Evolutionary conservation across 2,113 vertebrate species (phyloP).

Genomic region (Odontesthes bonariensis): DNA sequence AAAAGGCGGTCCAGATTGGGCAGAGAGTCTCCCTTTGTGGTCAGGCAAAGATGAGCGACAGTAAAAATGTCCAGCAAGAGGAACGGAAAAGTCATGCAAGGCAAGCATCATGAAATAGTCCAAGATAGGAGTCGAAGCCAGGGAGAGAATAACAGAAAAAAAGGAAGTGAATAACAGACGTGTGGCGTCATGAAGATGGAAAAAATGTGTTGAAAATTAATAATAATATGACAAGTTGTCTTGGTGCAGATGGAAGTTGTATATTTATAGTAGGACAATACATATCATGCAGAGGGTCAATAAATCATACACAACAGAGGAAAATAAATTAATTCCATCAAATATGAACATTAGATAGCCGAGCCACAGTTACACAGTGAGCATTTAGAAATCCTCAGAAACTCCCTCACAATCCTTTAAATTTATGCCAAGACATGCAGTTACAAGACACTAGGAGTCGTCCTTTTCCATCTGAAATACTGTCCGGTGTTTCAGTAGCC

Average conservation of each 20-base stretch:
- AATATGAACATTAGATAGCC: background rate
- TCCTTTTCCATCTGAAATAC: constrained; percentile 45
- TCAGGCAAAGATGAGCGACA: constrained; percentile 60
- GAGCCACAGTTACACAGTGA: background rate
- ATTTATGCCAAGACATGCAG: constrained; percentile 3
- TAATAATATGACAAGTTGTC: constrained; percentile 30
- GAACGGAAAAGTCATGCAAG: constrained; percentile 47
- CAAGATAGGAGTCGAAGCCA: constrained; percentile 50
- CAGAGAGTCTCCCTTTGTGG: constrained; percentile 86
- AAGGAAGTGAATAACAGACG: constrained; percentile 62
- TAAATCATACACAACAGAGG: background rate
- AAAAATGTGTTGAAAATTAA: constrained; percentile 35
- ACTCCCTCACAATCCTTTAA: no score
- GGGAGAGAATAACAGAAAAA: constrained; percentile 64
- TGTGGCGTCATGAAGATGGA: constrained; percentile 30
- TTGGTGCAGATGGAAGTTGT: constrained; percentile 20
- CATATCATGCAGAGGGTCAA: constrained; percentile 9
- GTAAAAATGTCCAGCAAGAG: constrained; percentile 38
- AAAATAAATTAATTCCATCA: background rate
- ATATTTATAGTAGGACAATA: constrained; percentile 8
- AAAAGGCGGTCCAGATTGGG: constrained; percentile 88
- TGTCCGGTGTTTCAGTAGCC: constrained; percentile 41
- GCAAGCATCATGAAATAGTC: constrained; percentile 53
- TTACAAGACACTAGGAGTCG: constrained; percentile 6
- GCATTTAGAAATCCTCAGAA: background rate